Base-by-base conservation (phyloP, 2,888 invertebrate genomes). In the Xestia xanthographa region DNA sequence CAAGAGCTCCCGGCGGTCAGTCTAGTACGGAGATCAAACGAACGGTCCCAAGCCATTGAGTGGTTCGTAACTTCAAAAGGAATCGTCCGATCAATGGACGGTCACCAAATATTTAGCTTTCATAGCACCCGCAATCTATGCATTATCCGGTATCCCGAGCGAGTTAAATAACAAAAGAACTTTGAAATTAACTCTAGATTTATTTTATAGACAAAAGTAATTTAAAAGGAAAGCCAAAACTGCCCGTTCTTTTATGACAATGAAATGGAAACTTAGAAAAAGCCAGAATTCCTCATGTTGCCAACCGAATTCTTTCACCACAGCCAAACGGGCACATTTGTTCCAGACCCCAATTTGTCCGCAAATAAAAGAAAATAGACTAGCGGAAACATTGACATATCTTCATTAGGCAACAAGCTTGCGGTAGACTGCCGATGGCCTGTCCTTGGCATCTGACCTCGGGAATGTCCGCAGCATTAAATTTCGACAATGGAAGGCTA, bases 361-460 rank as follows among this genome's bases (percentile, higher is more conserved):
- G 22, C 72, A 70, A 80, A 83, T 71, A 74, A 76, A 83, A 71
- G 67, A 84, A 82, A 83, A 38, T 6, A n/a, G 17, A 45, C 56
- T 66, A 53, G 66, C 66, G 43, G 72, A 77, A 81, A 69, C 73
- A 77, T 74, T 69, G 71, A 77, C 76, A 81, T 58, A 62, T 74
- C 68, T 77, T 73, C 68, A 83, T 84, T 83, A 80, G 62, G 53
- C 69, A 72, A 68, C 70, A 2, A 62, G 70, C 75, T 65, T 73
- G 73, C 76, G 85, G 84, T 68, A 74, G 45, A 67, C 73, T 83
- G 83, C 76, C 67, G 73, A 75, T 58, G 29, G 65, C 58, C 71
- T 73, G 82, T 14, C 85, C 83, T 83, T 81, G 85, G 68, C 82
- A 71, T 53, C 29, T 72, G 62, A 83, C 83, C 85, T 84, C 62